Evolutionary conservation across 1,140 invertebrate genomes (phyloP).

Genomic region (Helicoverpa zea): DNA sequence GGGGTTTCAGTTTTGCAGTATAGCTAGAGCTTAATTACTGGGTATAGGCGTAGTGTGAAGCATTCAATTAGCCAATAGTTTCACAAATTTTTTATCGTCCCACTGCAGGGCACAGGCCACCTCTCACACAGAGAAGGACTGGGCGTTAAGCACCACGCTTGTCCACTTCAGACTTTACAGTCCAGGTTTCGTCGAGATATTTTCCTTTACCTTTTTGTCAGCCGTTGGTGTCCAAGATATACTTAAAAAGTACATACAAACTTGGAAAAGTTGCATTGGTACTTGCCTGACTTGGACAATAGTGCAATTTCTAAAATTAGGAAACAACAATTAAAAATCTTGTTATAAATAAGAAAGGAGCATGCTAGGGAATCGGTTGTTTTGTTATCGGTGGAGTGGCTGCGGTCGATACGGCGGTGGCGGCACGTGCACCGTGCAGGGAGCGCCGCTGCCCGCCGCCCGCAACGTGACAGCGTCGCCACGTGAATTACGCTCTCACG

Average conservation of each 20-base stretch:
- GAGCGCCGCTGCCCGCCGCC: slow-evolving; percentile 28
- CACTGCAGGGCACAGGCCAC: no score
- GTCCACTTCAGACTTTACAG: no score
- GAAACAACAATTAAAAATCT: neutral
- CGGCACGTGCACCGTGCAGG: slow-evolving; percentile 46
- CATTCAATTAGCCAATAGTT: neutral
- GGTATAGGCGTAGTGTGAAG: neutral
- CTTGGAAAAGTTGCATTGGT: neutral
- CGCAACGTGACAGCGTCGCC: slow-evolving; percentile 47
- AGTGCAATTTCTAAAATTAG: neutral
- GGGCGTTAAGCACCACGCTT: no score
- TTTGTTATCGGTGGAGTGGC: slow-evolving; percentile 22
- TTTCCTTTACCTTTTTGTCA: no score
- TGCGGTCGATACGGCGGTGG: slow-evolving; percentile 38
- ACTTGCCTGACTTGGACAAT: neutral
- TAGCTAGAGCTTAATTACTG: neutral
- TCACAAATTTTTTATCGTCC: no score
- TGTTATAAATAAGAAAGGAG: neutral
- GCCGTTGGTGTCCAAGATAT: neutral
- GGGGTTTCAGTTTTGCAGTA: slow-evolving; percentile 3
- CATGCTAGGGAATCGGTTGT: neutral
- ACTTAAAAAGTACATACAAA: no score
- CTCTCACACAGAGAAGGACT: no score
- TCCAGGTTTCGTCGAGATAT: no score
- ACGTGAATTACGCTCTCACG: slow-evolving; percentile 50